Evolutionary conservation across 2,888 invertebrate species (phyloP).

Genomic region (Andrena marginata): DNA sequence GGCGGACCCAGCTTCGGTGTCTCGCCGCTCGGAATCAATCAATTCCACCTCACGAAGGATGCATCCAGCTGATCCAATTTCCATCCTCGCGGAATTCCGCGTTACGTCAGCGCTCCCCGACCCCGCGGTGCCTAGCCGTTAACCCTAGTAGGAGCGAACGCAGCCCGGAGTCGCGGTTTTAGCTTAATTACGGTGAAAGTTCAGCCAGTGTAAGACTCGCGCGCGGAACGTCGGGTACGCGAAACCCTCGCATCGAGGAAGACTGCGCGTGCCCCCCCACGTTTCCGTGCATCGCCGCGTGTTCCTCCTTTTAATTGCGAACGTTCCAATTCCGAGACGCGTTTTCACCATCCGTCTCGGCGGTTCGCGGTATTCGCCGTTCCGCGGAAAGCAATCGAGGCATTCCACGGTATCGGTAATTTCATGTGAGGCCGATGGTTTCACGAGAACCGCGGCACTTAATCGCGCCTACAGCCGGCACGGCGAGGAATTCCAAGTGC

Average conservation of each 20-base stretch:
- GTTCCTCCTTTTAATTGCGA: slow-evolving; percentile 54
- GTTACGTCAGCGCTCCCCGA: slow-evolving; percentile 39
- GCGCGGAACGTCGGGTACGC: slow-evolving; percentile 11
- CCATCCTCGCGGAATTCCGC: slow-evolving; percentile 70
- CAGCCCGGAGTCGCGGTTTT: slow-evolving; percentile 75
- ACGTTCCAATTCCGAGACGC: slow-evolving; percentile 51
- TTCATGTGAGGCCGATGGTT: background rate
- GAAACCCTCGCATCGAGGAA: slow-evolving; percentile 6
- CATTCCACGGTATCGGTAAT: slow-evolving; percentile 30
- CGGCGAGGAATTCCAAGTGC: no score
- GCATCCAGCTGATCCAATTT: slow-evolving; percentile 65
- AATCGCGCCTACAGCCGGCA: no score
- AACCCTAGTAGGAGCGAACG: slow-evolving; percentile 72
- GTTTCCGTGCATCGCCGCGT: slow-evolving; percentile 14
- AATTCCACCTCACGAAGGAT: slow-evolving; percentile 74
- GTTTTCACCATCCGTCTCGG: slow-evolving; percentile 45
- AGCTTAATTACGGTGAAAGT: slow-evolving; percentile 79
- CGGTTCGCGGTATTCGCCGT: slow-evolving; percentile 46
- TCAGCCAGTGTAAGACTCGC: slow-evolving; percentile 31
- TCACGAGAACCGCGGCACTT: slow-evolving; percentile 6
- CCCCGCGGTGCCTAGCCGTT: slow-evolving; percentile 50
- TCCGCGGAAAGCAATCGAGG: slow-evolving; percentile 38
- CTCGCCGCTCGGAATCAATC: slow-evolving; percentile 64
- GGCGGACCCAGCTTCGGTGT: slow-evolving; percentile 7
- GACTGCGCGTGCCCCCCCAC: slow-evolving; percentile 27